Evolutionary conservation across 2,888 invertebrate species (phyloP), one percentile per base, ranked within the genome.

Genomic region (Allophyes oxyacanthae): DNA sequence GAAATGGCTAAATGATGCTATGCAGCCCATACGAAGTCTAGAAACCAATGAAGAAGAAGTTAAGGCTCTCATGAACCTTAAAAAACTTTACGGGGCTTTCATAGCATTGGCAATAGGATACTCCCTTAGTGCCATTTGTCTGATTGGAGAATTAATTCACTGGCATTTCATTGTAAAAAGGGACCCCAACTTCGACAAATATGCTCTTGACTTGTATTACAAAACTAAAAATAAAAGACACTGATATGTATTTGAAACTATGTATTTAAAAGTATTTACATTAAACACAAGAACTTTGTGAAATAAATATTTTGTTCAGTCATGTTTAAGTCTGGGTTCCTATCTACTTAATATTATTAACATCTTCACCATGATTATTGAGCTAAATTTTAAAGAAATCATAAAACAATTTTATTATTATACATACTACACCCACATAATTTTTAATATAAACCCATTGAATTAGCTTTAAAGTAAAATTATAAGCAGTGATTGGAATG

Each of bases 1-100:
- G 57, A 98, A 98, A 82, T 98, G 98, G 98, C 84, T 97, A 1
- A 95, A 95, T 58, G 97, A 97, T 82, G 96, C 96, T 0, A 96
- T 96, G 94, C 89, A 95, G 44, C 92, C 95, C 51, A 91, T 94
- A 45, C 83, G 90, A 46, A 93, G 95, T 1, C 85, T 95, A 42
- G 95, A 95, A 58, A 90, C 92, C 0, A 96, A 95, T 77, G 93
- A 94, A 40, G 91, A 94, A 0, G 95, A 95, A 51, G 88, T 95
- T n/a, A 97, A 97, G 84, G 97, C 97, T 4, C 81, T 97, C 10
- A 97, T 98, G 95, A 96, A 97, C 86, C 91, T 97, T 71, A 95
- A 95, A 68, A 98, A 98, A 82, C 94, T 98, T 40, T 97, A 97
- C 83, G 97, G 97, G 38, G 97, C 96, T 2, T 94, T 97, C 63